Evolutionary conservation across 2,113 vertebrate species (phyloP).

Genomic region (Ctenomys sociabilis): DNA sequence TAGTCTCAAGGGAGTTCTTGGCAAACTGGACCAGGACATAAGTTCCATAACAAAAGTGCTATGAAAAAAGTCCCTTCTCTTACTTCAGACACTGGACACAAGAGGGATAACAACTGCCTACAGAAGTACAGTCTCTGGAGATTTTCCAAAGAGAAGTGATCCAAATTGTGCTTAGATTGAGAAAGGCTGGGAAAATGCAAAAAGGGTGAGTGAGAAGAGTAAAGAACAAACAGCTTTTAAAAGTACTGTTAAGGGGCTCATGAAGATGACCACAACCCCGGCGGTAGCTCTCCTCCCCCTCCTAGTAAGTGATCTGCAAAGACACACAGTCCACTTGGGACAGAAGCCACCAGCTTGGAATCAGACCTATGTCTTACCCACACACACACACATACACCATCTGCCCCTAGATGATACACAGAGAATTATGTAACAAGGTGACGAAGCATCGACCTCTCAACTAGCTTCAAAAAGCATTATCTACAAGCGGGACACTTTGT

Average conservation of each 20-base stretch:
- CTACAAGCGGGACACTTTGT: not conserved
- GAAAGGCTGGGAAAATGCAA: not conserved
- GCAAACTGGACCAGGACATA: not conserved
- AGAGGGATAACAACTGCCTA: not conserved
- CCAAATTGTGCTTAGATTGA: not conserved
- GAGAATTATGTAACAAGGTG: not conserved
- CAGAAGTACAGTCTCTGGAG: not conserved
- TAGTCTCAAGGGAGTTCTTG: not conserved
- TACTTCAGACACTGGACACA: not conserved
- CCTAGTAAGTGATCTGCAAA: not conserved
- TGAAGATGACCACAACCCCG: not conserved
- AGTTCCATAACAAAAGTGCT: not conserved
- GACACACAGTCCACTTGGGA: not conserved
- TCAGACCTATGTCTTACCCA: not conserved
- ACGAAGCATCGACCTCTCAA: not conserved
- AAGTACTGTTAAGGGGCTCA: not conserved
- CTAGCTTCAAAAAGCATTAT: not conserved
- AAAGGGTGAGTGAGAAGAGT: not conserved
- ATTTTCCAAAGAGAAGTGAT: constrained; percentile 1
- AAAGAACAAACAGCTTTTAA: not conserved
- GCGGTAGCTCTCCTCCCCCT: not conserved
- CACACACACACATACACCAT: not conserved
- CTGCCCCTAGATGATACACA: not conserved
- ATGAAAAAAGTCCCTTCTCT: not conserved
- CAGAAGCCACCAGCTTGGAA: not conserved